Evolutionary conservation across 1,140 invertebrate species (phyloP).

Genomic region (Platorchestia sp.): DNA sequence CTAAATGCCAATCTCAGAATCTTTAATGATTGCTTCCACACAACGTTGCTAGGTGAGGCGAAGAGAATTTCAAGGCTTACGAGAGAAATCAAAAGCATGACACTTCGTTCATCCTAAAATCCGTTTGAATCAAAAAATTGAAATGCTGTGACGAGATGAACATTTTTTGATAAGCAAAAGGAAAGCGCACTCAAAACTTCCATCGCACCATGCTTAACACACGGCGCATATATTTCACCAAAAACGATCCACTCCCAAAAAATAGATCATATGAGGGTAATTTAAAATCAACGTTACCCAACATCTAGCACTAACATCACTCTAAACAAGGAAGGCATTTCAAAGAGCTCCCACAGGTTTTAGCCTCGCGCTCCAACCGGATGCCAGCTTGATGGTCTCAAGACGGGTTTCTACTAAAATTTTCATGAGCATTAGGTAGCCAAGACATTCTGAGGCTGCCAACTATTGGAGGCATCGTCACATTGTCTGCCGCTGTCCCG

Average conservation of each 20-base stretch:
- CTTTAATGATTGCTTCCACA: background rate
- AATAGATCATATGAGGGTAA: background rate
- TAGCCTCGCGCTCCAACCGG: background rate
- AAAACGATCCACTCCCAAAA: background rate
- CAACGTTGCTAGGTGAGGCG: background rate
- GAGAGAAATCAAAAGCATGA: too few species aligned
- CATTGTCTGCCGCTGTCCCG: background rate
- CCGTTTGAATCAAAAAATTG: background rate
- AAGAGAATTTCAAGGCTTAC: background rate
- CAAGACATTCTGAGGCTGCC: background rate
- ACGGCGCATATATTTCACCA: background rate
- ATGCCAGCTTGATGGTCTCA: background rate
- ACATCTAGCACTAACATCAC: background rate
- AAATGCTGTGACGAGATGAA: background rate
- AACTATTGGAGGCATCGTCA: background rate
- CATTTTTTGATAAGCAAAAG: background rate
- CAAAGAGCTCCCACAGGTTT: background rate
- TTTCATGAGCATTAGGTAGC: background rate
- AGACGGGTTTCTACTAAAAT: background rate
- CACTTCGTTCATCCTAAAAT: background rate
- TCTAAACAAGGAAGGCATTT: background rate
- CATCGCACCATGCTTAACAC: background rate
- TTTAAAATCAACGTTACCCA: background rate
- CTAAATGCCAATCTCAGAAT: background rate
- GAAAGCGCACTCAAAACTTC: background rate